Evolutionary conservation across 2,888 invertebrate genomes (phyloP).

Genomic region (Tiliacea aurago): DNA sequence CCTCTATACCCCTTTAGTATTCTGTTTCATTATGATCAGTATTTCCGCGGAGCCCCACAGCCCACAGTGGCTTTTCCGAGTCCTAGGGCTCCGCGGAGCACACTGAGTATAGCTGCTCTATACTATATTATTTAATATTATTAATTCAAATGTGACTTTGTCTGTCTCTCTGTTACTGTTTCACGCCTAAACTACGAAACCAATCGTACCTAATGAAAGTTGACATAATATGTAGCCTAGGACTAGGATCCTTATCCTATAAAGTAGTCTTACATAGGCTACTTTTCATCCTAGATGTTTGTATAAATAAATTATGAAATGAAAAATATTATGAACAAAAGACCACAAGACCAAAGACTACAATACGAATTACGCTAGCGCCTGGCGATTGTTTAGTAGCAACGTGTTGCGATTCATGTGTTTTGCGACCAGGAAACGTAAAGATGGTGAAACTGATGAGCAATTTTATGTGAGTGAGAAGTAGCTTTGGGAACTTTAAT

Average conservation of each 20-base stretch:
- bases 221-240: too few relatives aligned
- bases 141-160: background rate
- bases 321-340: background rate
- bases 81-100: too few relatives aligned
- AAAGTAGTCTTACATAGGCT: too few relatives aligned
- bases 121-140: too few relatives aligned
- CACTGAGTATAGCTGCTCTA: too few relatives aligned
- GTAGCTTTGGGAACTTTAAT: background rate
- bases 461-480: background rate
- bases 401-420: constrained; percentile 18
- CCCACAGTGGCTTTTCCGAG: background rate
- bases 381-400: constrained; percentile 31
- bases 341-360: too few relatives aligned
- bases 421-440: background rate
- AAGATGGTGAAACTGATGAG: background rate
- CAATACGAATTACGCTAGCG: background rate
- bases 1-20: too few relatives aligned
- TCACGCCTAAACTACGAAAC: background rate
- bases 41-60: too few relatives aligned
- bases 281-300: background rate
- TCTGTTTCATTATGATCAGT: too few relatives aligned
- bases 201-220: background rate
- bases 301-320: background rate
- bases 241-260: too few relatives aligned
- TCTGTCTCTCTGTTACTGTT: background rate